Base-by-base conservation (phyloP, 2,888 invertebrate species). In the Aphodius granarius region DNA sequence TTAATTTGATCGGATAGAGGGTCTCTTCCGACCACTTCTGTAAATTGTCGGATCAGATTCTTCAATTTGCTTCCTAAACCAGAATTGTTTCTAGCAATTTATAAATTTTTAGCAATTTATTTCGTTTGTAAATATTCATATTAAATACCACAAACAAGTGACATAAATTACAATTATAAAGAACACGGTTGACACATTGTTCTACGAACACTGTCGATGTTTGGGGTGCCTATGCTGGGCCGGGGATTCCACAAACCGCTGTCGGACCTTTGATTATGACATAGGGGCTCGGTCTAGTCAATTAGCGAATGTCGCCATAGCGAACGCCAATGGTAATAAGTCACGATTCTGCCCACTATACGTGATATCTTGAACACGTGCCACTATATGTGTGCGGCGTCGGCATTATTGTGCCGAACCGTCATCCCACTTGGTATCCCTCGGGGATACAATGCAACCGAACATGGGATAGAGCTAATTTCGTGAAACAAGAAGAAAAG, bases 1-100 rank as follows among this genome's bases (percentile, higher is more conserved):
- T 76, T 76, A 76, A 73, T 76, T 76, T 71, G 23, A 71, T 76
- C 73, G 71, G 71, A 76, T 76, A 73, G 73, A 76, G 71, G n/a
- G 76, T 76, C 76, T 73, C 64, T 64, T 22, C 74, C 64, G 63
- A 64, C 71, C 23, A 64, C 74, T 71, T 70, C 63, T 22, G 63
- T 74, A 43, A 70, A 74, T 74, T 71, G 71, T 71, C 63, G 19
- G 22, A 71, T 23, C 71, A n/a, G n/a, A n/a, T 71, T 20, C 63
- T 72, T 43, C 43, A 43, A 43, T 43, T 43, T 43, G 13, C 9
- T 1, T 43, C 13, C 43, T 6, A 43, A 43, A 43, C 13, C 43
- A 6, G 43, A 43, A 43, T 43, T 6, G 43, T 43, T 9, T 6
- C 43, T 1, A 13, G 13, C 6, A 9, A 43, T 9, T 6, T 43